These are phyloP conservation scores for Empidonax alnorum DNA, from an alignment of 2,113 vertebrate genomes.

Conservation along the genomic window DNA sequence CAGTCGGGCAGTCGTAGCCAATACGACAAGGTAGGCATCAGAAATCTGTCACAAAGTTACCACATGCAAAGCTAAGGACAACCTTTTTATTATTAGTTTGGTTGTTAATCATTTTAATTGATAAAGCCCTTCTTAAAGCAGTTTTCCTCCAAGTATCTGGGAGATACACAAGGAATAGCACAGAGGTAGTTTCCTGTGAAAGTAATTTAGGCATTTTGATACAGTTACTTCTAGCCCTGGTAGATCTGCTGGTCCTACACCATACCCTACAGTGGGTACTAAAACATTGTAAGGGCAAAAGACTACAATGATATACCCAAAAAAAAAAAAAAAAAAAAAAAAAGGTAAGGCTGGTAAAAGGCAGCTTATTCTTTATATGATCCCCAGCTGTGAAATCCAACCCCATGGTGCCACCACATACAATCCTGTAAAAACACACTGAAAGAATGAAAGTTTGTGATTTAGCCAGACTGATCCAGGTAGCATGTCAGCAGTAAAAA, in stretches of 20 bases:
- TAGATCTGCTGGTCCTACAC: not conserved
- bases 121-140: not conserved
- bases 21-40: not conserved
- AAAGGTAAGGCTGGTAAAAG: not conserved
- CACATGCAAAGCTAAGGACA: not conserved
- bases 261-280: not conserved
- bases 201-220: not conserved
- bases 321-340: not conserved
- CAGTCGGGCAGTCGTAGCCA: not conserved
- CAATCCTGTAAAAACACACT: constrained; percentile 5
- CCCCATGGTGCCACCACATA: not conserved
- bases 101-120: not conserved
- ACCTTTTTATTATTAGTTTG: not conserved
- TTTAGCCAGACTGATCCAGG: not conserved
- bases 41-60: not conserved
- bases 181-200: not conserved
- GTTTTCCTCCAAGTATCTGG: not conserved
- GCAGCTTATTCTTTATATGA: not conserved
- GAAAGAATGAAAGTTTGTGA: constrained; percentile 20
- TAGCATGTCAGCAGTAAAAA: not conserved
- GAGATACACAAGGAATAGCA: not conserved
- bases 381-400: constrained; percentile 26
- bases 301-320: not conserved
- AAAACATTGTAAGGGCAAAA: not conserved
- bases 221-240: not conserved